Conservation (phyloP, 1,140 invertebrate genomes). For the Pantala flavescens region DNA sequence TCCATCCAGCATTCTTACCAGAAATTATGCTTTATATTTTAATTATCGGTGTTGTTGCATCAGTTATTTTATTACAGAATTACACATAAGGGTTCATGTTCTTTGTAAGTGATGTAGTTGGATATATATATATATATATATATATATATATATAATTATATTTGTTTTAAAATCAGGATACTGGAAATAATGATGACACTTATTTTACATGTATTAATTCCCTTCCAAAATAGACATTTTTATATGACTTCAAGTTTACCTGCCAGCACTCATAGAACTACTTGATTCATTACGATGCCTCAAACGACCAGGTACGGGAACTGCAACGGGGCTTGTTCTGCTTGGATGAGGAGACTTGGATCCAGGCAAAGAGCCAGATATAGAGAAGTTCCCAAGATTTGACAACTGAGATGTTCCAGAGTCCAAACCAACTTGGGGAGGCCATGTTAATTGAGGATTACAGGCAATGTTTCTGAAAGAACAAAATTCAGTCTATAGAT, state of each 20-base stretch:
- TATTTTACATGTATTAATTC: no score
- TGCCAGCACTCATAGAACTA: conserved; percentile 26
- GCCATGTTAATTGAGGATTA: conserved; percentile 1
- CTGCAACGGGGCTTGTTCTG: conserved; percentile 24
- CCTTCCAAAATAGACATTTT: neutral
- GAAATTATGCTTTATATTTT: no score
- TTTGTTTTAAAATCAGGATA: no score
- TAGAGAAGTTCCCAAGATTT: neutral
- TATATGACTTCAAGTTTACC: conserved; percentile 18
- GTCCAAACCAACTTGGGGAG: neutral
- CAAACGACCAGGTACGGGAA: conserved; percentile 20
- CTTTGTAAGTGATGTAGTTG: no score
- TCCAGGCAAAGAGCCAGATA: neutral
- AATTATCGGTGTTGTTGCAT: no score
- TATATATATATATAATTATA: no score
- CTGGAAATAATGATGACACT: no score
- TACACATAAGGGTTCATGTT: no score
- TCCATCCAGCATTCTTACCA: no score
- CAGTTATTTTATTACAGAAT: no score
- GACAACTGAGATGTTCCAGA: neutral
- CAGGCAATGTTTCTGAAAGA: neutral
- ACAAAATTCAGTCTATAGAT: neutral
- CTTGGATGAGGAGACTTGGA: conserved; percentile 11
- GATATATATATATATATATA: no score
- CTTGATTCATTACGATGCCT: conserved; percentile 23